Percentiles rank a stretch among this genome's conserved stretches.
phyloP scores from a whole-genome alignment of 1,140 invertebrate species.

The Drosophila albomicans region DNA sequence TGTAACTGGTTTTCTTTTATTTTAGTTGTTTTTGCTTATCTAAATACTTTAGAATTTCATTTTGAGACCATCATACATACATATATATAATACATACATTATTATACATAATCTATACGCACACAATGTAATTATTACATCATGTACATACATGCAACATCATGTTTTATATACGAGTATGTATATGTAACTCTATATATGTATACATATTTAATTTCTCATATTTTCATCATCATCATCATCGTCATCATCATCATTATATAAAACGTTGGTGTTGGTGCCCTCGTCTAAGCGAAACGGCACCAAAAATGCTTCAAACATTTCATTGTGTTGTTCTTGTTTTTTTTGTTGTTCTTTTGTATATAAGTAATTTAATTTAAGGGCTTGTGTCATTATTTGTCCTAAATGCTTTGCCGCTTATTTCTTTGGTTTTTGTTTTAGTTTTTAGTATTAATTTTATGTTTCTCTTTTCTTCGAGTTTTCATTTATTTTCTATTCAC shows the following conservation, averaged over 20 bases:
- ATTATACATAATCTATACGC: constrained; percentile 66
- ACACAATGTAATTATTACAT: constrained; percentile 70
- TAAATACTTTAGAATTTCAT: constrained; percentile 82
- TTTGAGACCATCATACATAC: constrained; percentile 68
- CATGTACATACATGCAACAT: constrained; percentile 42
- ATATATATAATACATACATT: constrained; percentile 70
- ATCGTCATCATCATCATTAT: not conserved
- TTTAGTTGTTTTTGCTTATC: constrained; percentile 70
- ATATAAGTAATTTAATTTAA: constrained; percentile 28
- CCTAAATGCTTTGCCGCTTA: constrained; percentile 73
- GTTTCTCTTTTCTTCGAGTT: not conserved
- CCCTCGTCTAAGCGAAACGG: constrained; percentile 64
- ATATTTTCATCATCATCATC: constrained; percentile 21
- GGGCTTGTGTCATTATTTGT: constrained; percentile 60
- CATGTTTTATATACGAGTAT: constrained; percentile 41
- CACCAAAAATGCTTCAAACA: constrained; percentile 82
- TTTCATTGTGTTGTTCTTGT: constrained; percentile 64
- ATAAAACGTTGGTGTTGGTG: constrained; percentile 78
- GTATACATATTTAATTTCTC: constrained; percentile 46
- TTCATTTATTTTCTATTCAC: constrained; percentile 56
- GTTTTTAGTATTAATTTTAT: constrained; percentile 26
- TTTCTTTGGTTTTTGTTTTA: constrained; percentile 28
- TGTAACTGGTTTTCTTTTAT: constrained; percentile 55
- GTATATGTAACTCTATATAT: constrained; percentile 51
- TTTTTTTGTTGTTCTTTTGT: constrained; percentile 39